Percentiles rank a stretch among this genome's conserved stretches.
Conservation (phyloP, 2,888 invertebrate genomes). For the Cryptocephalus primarius region DNA sequence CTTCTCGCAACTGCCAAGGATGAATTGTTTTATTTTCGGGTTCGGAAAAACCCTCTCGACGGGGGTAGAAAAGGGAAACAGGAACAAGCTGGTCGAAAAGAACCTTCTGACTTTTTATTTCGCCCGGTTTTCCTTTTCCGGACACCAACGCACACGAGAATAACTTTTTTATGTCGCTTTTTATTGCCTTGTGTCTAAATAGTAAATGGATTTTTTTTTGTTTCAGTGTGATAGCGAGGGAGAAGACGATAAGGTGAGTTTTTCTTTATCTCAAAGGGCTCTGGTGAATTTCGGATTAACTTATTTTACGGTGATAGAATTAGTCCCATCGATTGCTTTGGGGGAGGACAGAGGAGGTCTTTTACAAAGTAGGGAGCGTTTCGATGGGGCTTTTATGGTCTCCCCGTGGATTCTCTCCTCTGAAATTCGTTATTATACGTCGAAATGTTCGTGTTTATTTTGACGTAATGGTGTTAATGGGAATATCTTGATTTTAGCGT, state of each 20-base stretch:
- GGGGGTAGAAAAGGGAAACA: conserved; percentile 5
- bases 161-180: conserved; percentile 9
- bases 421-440: no score
- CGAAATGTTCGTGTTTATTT: no score
- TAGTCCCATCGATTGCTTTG: no score
- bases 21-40: conserved; percentile 7
- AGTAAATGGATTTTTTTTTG: conserved; percentile 33
- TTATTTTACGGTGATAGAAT: no score
- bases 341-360: no score
- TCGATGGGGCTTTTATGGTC: no score
- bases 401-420: no score
- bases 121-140: conserved; percentile 11
- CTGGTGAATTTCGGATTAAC: no score
- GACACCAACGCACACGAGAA: conserved; percentile 5
- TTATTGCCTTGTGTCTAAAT: conserved; percentile 13
- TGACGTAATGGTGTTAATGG: no score
- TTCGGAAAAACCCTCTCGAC: conserved; percentile 1
- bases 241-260: conserved; percentile 81
- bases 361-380: no score
- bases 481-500: no score
- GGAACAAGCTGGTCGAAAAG: conserved; percentile 14
- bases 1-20: neutral
- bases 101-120: conserved; percentile 23
- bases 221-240: conserved; percentile 90
- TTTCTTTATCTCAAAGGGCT: neutral